Evolutionary conservation across 1,140 invertebrate genomes (phyloP).

Genomic region (Pararge aegeria): DNA sequence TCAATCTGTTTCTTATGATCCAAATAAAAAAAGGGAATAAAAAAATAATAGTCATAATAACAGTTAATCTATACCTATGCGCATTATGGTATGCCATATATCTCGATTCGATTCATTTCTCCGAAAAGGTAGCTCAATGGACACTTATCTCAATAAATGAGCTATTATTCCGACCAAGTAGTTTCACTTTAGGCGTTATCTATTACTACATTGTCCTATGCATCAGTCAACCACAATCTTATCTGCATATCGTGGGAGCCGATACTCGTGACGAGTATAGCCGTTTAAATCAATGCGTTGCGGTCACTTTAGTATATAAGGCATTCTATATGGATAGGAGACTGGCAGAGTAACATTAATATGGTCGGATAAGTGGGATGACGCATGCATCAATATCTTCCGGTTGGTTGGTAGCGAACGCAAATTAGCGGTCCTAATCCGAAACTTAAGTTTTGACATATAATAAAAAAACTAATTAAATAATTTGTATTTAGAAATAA

Average conservation of each 20-base stretch:
- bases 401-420: neutral
- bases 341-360: slow-evolving; percentile 19
- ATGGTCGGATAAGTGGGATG: slow-evolving; percentile 9
- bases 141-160: slow-evolving; percentile 71
- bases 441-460: neutral
- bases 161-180: slow-evolving; percentile 54
- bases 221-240: slow-evolving; percentile 75
- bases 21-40: no score
- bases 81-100: neutral
- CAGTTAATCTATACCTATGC: neutral
- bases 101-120: slow-evolving; percentile 36
- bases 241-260: slow-evolving; percentile 74
- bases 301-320: slow-evolving; percentile 36
- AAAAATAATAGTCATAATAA: no score
- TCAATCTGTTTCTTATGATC: no score
- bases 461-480: neutral
- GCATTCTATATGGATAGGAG: slow-evolving; percentile 19
- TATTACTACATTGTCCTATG: slow-evolving; percentile 72
- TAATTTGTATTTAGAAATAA: no score
- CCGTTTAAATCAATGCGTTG: slow-evolving; percentile 47
- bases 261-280: slow-evolving; percentile 47
- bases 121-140: slow-evolving; percentile 29
- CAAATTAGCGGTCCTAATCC: neutral
- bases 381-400: slow-evolving; percentile 8
- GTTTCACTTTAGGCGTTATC: slow-evolving; percentile 64